Evolutionary conservation across 2,113 vertebrate genomes (phyloP).

Genomic region (Nicator chloris): DNA sequence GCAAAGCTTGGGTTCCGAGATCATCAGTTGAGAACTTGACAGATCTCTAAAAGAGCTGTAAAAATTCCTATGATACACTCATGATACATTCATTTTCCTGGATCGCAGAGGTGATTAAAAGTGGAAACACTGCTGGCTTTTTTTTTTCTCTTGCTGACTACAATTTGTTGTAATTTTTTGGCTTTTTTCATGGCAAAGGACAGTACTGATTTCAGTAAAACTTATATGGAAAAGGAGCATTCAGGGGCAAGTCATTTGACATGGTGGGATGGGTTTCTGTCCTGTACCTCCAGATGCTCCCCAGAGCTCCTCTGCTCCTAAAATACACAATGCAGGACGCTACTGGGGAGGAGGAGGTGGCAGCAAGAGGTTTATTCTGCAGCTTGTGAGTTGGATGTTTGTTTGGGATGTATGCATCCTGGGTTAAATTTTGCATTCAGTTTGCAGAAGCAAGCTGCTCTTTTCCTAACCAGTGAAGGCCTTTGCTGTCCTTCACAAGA

Average conservation of each 20-base stretch:
- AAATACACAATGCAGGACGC: accelerated
- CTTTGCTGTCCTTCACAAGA: neutral
- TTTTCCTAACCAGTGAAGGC: neutral
- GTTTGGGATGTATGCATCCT: neutral
- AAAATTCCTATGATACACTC: neutral
- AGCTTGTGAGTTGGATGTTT: neutral
- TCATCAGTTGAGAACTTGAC: neutral
- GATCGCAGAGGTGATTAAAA: neutral
- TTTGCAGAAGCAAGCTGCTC: neutral
- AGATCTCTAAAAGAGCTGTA: neutral
- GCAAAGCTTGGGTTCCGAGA: neutral
- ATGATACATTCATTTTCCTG: neutral
- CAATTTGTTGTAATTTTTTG: neutral
- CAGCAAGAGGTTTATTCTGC: neutral
- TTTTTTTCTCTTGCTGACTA: neutral
- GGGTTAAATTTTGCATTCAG: neutral
- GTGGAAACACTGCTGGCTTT: neutral
- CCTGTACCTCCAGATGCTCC: neutral
- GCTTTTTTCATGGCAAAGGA: neutral
- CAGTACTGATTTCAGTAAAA: neutral
- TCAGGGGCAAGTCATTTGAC: neutral
- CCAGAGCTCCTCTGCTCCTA: neutral
- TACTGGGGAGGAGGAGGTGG: neutral
- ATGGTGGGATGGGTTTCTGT: neutral
- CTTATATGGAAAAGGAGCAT: neutral